These are phyloP conservation scores for Drosophila ogumai DNA, from an alignment of 1,140 invertebrate species.

Conservation along the genomic window DNA sequence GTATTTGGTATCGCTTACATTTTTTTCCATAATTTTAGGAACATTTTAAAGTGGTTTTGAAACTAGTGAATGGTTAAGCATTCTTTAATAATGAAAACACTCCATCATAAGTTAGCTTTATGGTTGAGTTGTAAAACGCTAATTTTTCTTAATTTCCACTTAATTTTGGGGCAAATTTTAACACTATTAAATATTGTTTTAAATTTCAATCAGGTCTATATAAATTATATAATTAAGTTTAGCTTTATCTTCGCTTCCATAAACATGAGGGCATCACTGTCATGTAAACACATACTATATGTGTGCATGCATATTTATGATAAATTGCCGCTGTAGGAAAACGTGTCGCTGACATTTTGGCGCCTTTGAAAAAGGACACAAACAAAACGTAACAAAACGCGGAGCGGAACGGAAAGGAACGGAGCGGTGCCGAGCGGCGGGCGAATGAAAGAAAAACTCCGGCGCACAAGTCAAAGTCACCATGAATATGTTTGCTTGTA, in stretches of 20 bases:
- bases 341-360: constrained; percentile 80
- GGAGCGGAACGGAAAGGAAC: neutral
- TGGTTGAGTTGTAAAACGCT: no score
- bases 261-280: neutral
- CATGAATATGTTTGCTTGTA: constrained; percentile 58
- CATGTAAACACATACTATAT: constrained; percentile 17
- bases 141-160: no score
- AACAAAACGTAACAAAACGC: constrained; percentile 20
- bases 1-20: neutral
- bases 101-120: no score
- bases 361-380: constrained; percentile 59
- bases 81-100: no score
- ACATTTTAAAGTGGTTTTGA: neutral
- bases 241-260: neutral
- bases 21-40: no score
- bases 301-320: constrained; percentile 74
- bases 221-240: neutral
- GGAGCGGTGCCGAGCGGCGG: neutral
- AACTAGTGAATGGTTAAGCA: neutral
- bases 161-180: neutral
- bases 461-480: constrained; percentile 56
- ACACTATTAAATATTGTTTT: neutral
- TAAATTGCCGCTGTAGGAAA: constrained; percentile 69
- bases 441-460: constrained; percentile 20
- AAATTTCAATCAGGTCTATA: neutral